phyloP scores from a whole-genome alignment of 1,140 invertebrate genomes.

The Eurosta solidaginis region DNA sequence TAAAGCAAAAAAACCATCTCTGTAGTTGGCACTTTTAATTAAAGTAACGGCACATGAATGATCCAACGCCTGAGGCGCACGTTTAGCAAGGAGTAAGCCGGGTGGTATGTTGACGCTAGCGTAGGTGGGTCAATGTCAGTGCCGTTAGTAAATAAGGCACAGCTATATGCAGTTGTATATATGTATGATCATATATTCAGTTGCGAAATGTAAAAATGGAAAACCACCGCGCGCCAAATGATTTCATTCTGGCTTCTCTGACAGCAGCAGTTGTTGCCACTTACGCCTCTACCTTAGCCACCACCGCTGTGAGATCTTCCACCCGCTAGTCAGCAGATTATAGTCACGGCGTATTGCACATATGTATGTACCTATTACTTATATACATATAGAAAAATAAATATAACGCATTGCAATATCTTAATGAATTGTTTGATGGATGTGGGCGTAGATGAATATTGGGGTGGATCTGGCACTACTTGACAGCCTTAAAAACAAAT shows the following conservation, averaged over 20 bases:
- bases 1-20: background rate
- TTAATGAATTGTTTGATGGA: constrained; percentile 5
- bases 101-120: background rate
- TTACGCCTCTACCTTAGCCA: background rate
- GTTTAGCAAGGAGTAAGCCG: background rate
- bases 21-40: constrained; percentile 27
- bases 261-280: background rate
- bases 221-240: constrained; percentile 1
- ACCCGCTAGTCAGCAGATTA: background rate
- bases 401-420: constrained; percentile 1
- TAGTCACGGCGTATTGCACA: background rate
- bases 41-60: constrained; percentile 20
- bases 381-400: background rate
- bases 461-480: no score
- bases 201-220: background rate
- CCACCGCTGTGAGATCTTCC: background rate
- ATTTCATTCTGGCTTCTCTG: constrained; percentile 18
- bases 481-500: no score
- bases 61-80: background rate
- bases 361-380: background rate
- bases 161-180: background rate
- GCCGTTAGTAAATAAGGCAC: constrained; percentile 24
- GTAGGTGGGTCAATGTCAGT: constrained; percentile 38
- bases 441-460: background rate
- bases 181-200: background rate